Percentiles rank a stretch among this genome's conserved stretches.
phyloP scores from a whole-genome alignment of 2,113 vertebrate genomes.

The Galemys pyrenaicus region DNA sequence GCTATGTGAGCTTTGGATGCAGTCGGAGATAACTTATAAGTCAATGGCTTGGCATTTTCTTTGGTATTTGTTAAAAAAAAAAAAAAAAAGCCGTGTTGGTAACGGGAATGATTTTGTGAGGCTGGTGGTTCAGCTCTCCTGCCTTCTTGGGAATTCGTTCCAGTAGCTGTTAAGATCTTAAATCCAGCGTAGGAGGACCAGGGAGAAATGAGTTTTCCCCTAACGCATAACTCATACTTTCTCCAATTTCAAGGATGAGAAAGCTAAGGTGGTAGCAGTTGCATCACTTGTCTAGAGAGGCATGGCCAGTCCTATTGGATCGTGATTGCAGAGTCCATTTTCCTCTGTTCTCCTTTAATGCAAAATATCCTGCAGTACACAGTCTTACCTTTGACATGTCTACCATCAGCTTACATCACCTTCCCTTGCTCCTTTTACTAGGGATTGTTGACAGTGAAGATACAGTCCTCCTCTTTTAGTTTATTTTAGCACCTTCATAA shows the following conservation, averaged over 20 bases:
- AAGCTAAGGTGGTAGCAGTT: neutral
- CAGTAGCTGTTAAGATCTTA: neutral
- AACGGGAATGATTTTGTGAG: neutral
- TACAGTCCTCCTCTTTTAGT: neutral
- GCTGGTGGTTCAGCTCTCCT: neutral
- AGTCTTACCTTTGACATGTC: neutral
- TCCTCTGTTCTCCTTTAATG: neutral
- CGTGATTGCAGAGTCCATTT: neutral
- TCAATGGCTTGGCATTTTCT: neutral
- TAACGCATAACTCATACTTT: neutral
- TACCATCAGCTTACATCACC: neutral
- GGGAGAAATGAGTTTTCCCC: neutral
- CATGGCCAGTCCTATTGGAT: rapidly evolving
- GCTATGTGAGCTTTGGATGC: neutral
- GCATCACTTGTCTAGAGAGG: neutral
- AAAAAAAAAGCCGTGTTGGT: neutral
- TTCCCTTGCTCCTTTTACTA: neutral
- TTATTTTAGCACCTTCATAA: neutral
- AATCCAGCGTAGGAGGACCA: neutral
- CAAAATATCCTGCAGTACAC: neutral
- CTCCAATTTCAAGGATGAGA: neutral
- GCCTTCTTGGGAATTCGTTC: neutral
- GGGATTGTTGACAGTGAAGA: neutral
- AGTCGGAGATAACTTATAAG: neutral
- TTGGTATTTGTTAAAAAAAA: neutral